phyloP scores from a whole-genome alignment of 2,888 invertebrate species.

The Caenorhabditis sp. region DNA sequence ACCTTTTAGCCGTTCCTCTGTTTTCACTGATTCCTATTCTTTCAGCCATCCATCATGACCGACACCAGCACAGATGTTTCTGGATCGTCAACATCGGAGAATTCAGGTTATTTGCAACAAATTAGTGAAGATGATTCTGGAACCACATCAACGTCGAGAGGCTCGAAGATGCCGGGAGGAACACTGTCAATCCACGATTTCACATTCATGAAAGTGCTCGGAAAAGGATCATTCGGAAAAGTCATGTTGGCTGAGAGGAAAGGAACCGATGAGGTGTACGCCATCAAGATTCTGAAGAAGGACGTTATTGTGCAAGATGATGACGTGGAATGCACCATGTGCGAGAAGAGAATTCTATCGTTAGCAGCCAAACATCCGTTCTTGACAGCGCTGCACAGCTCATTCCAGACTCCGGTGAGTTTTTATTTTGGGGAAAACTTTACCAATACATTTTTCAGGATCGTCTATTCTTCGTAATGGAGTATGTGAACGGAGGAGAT shows the following conservation, averaged over 20 bases:
- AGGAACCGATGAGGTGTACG: constrained; percentile 97
- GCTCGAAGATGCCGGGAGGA: constrained; percentile 57
- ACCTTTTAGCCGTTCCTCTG: constrained; percentile 8
- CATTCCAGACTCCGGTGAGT: constrained; percentile 97
- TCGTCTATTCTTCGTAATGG: constrained; percentile 98
- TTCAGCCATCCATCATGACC: constrained; percentile 75
- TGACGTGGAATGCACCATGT: constrained; percentile 99
- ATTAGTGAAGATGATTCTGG: constrained; percentile 63
- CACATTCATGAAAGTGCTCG: constrained; percentile 97
- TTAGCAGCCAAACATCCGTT: constrained; percentile 97
- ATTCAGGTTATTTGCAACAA: constrained; percentile 64
- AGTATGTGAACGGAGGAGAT: constrained; percentile 94
- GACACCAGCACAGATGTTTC: constrained; percentile 73
- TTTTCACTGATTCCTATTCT: background rate
- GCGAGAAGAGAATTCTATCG: constrained; percentile 91
- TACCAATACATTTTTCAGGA: constrained; percentile 86
- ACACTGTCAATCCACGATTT: constrained; percentile 88
- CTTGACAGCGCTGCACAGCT: constrained; percentile 98
- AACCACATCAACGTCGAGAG: constrained; percentile 38
- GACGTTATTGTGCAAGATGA: constrained; percentile 99
- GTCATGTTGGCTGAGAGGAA: constrained; percentile 98
- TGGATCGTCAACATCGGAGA: constrained; percentile 56
- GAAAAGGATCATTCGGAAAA: constrained; percentile 98
- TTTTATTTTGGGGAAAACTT: background rate
- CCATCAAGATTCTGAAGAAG: constrained; percentile 99